Conservation (phyloP, 2,797 vertebrate species). For the Yasuhikotakia modesta region DNA sequence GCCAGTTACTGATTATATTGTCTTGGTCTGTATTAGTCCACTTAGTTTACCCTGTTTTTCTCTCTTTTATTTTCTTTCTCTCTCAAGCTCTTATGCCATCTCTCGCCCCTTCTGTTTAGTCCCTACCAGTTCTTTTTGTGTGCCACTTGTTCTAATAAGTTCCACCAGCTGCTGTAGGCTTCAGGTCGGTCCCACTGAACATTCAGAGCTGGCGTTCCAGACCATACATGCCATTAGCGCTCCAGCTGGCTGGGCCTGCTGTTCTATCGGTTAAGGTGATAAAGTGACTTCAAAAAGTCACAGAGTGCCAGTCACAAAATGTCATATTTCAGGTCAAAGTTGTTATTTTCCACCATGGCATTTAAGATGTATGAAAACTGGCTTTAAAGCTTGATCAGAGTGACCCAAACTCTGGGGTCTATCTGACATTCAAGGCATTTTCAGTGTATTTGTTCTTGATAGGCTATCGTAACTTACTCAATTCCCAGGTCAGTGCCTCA, state of each 20-base stretch:
- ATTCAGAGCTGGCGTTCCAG: not conserved
- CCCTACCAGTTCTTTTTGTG: not conserved
- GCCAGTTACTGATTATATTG: no score
- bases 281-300: no score
- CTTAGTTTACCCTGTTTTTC: slow-evolving; percentile 16
- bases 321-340: slow-evolving; percentile 30
- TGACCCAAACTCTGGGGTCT: not conserved
- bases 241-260: slow-evolving; percentile 39
- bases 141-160: not conserved
- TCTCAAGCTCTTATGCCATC: not conserved
- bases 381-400: slow-evolving; percentile 30
- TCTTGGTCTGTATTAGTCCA: not conserved
- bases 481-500: not conserved
- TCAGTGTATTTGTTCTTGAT: slow-evolving; percentile 39
- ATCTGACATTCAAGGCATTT: slow-evolving; percentile 22
- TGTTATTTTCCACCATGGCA: slow-evolving; percentile 19
- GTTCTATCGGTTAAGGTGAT: slow-evolving; percentile 16
- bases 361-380: slow-evolving; percentile 13
- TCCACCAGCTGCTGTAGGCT: slow-evolving; percentile 18
- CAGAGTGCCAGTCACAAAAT: slow-evolving; percentile 8
- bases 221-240: slow-evolving; percentile 5
- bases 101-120: not conserved
- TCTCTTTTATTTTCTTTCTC: not conserved
- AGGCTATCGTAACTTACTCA: not conserved
- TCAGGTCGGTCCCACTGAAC: not conserved